phyloP scores from a whole-genome alignment of 2,888 invertebrate species.

The Imbricaverruca yamaguchii region DNA sequence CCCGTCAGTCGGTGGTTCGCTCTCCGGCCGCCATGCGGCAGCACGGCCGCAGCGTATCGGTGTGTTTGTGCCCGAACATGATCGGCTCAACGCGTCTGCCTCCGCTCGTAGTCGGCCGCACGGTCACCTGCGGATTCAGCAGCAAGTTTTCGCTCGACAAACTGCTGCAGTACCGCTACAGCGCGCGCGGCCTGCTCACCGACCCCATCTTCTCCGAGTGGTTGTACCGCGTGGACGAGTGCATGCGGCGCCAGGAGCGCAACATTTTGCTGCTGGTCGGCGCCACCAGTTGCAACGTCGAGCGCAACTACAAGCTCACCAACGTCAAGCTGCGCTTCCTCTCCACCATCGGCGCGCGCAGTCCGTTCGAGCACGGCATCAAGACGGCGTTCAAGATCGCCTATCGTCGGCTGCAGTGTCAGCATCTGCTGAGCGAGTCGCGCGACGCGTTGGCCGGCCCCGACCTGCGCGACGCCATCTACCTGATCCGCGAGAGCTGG shows the following conservation, averaged over 20 bases:
- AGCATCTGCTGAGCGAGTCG: neutral
- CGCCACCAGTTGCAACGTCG: constrained; percentile 1
- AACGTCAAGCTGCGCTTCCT: neutral
- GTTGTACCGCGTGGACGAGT: neutral
- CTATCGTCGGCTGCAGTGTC: neutral
- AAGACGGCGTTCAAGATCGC: neutral
- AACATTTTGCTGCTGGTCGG: neutral
- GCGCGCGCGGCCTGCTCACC: neutral
- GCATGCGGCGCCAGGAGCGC: neutral
- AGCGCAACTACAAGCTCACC: constrained; percentile 9
- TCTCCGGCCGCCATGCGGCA: neutral
- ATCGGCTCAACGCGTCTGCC: neutral
- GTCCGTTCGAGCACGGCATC: neutral
- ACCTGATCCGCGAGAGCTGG: constrained; percentile 8
- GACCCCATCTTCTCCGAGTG: constrained; percentile 7
- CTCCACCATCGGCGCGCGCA: neutral
- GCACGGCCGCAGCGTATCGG: neutral
- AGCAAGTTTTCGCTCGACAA: constrained; percentile 7
- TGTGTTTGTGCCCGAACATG: neutral
- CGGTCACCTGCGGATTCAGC: constrained; percentile 16
- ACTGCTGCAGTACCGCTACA: constrained; percentile 2
- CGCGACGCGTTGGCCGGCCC: neutral
- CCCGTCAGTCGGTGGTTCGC: neutral
- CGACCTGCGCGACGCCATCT: constrained; percentile 2
- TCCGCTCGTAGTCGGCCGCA: neutral